Conservation (phyloP, 2,888 invertebrate species). For the Eupithecia dodoneata region DNA sequence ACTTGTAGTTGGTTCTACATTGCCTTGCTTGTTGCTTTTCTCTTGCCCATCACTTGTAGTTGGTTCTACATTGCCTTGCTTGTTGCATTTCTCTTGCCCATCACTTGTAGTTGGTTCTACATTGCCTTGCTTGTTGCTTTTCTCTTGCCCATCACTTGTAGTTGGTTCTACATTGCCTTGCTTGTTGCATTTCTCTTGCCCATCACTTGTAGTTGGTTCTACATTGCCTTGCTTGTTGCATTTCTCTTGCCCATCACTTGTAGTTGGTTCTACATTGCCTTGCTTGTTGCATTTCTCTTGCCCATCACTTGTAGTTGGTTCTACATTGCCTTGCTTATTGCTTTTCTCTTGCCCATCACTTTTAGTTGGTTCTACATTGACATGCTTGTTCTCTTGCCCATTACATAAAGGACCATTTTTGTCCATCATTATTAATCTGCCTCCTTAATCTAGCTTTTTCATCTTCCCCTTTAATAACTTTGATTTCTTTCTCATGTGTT, state of each 20-base stretch:
- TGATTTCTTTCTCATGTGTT: neutral
- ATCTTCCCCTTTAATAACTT: conserved; percentile 6
- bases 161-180: too few species aligned
- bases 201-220: too few species aligned
- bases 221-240: neutral
- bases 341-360: neutral
- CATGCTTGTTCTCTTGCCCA: neutral
- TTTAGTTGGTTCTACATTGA: neutral
- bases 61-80: too few species aligned
- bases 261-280: neutral
- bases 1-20: too few species aligned
- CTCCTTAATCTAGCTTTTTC: neutral
- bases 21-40: neutral
- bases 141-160: neutral
- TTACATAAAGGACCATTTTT: neutral
- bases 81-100: too few species aligned
- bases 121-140: neutral
- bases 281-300: neutral
- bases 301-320: neutral
- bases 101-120: too few species aligned
- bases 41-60: neutral
- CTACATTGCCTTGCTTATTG: neutral
- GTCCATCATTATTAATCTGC: neutral
- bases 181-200: too few species aligned
- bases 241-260: neutral